Evolutionary conservation across 2,113 vertebrate genomes (phyloP).

Genomic region (Oplegnathus fasciatus): DNA sequence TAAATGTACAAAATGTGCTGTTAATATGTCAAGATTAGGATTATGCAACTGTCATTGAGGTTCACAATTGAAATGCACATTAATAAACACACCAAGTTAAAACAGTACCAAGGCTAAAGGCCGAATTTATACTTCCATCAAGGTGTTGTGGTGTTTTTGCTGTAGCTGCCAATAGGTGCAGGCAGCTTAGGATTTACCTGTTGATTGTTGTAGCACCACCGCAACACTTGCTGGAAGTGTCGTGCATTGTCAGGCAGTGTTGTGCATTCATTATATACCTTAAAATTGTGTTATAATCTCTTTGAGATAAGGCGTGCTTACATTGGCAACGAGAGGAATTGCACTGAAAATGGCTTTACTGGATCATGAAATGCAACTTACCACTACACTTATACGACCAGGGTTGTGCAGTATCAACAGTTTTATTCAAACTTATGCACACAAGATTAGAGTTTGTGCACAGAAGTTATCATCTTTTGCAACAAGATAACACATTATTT

Average conservation of each 20-base stretch:
- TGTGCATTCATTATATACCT: conserved; percentile 5
- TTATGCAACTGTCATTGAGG: background rate
- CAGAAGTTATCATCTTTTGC: too few relatives aligned
- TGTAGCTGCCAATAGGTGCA: background rate
- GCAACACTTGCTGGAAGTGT: conserved; percentile 19
- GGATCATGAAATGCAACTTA: conserved; percentile 7
- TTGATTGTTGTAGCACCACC: background rate
- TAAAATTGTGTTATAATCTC: conserved; percentile 12
- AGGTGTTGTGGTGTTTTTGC: background rate
- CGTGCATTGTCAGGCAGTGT: conserved; percentile 11
- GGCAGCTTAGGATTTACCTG: background rate
- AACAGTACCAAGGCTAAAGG: background rate
- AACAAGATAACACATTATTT: too few relatives aligned
- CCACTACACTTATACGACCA: background rate
- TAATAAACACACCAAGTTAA: conserved; percentile 26
- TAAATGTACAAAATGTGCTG: conserved; percentile 20
- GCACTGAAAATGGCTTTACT: conserved; percentile 4
- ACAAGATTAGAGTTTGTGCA: too few relatives aligned
- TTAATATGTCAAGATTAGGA: conserved; percentile 33
- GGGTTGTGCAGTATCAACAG: background rate
- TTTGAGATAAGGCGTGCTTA: background rate
- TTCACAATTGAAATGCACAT: conserved; percentile 36
- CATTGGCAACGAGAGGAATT: background rate
- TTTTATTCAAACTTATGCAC: too few relatives aligned
- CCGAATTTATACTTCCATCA: background rate